A percentile compares a stretch with the other conserved stretches of the same genome.
phyloP scores from a whole-genome alignment of 2,797 vertebrate species.

The Myripristis jacobus region DNA sequence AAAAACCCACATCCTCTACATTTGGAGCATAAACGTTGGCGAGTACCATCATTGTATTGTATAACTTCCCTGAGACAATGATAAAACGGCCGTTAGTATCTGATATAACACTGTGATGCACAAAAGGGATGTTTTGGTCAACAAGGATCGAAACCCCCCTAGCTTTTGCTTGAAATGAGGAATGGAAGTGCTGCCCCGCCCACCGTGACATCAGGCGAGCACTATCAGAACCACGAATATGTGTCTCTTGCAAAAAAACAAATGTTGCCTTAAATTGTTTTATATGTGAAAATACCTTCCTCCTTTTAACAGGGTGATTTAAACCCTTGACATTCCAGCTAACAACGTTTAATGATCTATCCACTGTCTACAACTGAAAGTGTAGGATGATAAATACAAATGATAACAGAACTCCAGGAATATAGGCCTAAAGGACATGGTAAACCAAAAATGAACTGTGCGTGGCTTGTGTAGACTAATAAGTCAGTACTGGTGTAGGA shows the following conservation, averaged over 20 bases:
- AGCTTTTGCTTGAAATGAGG: background rate
- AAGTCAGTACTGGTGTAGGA: too few species aligned
- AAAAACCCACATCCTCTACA: too few species aligned
- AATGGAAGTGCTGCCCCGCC: background rate
- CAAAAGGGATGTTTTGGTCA: background rate
- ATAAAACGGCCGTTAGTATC: background rate
- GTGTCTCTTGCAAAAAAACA: constrained; percentile 1
- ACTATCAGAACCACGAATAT: background rate
- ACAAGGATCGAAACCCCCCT: background rate
- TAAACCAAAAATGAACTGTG: too few species aligned
- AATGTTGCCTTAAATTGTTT: background rate
- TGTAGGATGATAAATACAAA: too few species aligned
- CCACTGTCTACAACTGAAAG: too few species aligned
- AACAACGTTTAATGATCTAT: background rate
- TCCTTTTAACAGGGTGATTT: background rate
- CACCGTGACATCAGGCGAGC: background rate
- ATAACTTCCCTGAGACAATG: constrained; percentile 4
- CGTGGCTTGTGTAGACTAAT: too few species aligned
- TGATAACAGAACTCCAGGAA: too few species aligned
- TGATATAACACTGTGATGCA: background rate
- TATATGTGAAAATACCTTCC: background rate
- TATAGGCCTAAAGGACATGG: too few species aligned
- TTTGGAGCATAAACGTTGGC: background rate
- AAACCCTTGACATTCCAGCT: constrained; percentile 5
- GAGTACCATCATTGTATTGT: background rate